Evolutionary conservation across 2,113 vertebrate genomes (phyloP).

Genomic region (Pristiophorus japonicus): DNA sequence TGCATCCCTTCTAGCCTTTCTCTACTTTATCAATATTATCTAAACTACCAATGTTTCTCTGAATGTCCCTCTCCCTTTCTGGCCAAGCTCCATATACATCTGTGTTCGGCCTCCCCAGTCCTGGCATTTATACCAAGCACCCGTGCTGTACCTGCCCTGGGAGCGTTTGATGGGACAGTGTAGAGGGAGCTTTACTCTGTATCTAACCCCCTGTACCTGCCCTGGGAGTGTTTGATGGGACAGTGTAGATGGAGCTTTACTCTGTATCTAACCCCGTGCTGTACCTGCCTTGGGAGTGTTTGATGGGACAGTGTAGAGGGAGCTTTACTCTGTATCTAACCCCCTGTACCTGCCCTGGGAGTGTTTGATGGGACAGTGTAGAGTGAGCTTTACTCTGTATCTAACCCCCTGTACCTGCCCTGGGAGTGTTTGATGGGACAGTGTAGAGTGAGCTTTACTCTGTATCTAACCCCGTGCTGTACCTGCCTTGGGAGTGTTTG

Average conservation of each 20-base stretch:
- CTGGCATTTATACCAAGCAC: background rate
- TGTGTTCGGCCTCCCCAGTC: background rate
- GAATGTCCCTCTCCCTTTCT: background rate
- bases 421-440: background rate
- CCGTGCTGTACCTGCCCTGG: background rate
- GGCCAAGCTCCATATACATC: background rate
- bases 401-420: background rate
- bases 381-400: background rate
- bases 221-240: background rate
- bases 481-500: background rate
- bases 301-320: background rate
- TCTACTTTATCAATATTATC: no score
- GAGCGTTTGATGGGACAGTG: background rate
- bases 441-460: background rate
- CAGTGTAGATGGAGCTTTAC: background rate
- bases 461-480: background rate
- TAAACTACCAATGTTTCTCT: background rate
- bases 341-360: background rate
- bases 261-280: background rate
- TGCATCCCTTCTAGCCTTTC: background rate
- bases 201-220: background rate
- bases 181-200: background rate
- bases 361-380: background rate
- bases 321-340: background rate
- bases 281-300: background rate